phyloP scores from a whole-genome alignment of 2,888 invertebrate species.

The Suillia variegata region DNA sequence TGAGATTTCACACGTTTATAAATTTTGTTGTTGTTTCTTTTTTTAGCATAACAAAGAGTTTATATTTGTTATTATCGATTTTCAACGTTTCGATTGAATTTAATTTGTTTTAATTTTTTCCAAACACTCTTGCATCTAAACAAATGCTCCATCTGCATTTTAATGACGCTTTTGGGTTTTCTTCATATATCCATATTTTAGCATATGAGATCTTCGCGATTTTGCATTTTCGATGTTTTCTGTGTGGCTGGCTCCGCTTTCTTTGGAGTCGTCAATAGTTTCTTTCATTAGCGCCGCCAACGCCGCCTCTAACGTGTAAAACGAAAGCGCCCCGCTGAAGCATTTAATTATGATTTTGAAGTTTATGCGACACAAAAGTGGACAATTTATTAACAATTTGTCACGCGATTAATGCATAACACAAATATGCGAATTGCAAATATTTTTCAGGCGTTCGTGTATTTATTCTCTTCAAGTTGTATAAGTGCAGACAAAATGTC shows the following conservation, averaged over 20 bases:
- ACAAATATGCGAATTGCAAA: no score
- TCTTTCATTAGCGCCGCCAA: neutral
- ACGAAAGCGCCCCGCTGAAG: neutral
- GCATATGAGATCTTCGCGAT: neutral
- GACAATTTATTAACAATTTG: neutral
- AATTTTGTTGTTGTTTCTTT: no score
- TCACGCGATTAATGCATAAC: neutral
- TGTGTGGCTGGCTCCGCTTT: neutral
- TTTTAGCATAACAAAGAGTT: no score
- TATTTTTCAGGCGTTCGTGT: no score
- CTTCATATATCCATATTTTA: neutral
- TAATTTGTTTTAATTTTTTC: neutral
- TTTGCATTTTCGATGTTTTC: neutral
- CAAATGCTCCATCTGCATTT: constrained; percentile 1
- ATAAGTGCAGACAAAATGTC: no score
- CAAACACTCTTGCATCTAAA: neutral
- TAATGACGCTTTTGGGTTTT: neutral
- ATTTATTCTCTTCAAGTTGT: no score
- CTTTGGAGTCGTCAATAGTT: neutral
- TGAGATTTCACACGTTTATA: no score
- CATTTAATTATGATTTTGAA: no score
- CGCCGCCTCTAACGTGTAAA: no score
- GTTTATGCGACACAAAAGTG: neutral
- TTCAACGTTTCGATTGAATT: neutral
- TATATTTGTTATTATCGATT: no score